These are phyloP conservation scores for Lacerta agilis DNA, from an alignment of 2,797 vertebrate genomes.

Conservation along the genomic window DNA sequence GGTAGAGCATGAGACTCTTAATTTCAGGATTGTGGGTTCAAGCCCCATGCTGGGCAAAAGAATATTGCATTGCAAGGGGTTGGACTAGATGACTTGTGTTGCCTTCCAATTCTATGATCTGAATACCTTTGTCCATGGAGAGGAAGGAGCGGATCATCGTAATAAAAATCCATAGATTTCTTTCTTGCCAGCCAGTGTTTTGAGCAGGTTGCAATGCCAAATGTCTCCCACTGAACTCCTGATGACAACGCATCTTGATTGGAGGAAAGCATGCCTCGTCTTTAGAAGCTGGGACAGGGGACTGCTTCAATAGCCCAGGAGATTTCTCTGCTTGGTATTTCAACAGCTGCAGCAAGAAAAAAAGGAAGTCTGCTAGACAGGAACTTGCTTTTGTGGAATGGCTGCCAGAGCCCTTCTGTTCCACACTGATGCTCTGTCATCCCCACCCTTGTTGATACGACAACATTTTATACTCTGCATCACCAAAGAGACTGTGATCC, in stretches of 20 bases:
- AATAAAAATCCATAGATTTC: background rate
- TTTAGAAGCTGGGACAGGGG: background rate
- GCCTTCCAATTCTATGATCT: background rate
- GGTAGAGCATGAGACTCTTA: too few species aligned
- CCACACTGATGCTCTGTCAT: background rate
- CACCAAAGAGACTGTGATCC: background rate
- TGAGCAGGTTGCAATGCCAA: background rate
- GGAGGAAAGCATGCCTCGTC: background rate
- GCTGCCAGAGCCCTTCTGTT: background rate
- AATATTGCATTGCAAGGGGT: too few species aligned
- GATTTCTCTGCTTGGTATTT: background rate
- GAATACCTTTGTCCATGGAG: background rate
- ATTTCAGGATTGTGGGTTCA: too few species aligned
- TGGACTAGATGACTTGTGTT: too few species aligned
- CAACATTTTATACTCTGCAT: background rate
- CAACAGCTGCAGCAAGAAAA: constrained; percentile 1
- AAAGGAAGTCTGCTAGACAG: background rate
- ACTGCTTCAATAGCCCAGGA: background rate
- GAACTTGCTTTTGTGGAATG: background rate
- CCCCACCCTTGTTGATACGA: background rate
- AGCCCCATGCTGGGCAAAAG: too few species aligned
- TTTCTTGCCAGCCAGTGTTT: background rate
- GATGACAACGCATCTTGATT: background rate
- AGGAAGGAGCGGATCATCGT: background rate
- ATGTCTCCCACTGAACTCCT: background rate